Evolutionary conservation across 2,113 vertebrate species (phyloP).

Genomic region (Dicaeum eximium): DNA sequence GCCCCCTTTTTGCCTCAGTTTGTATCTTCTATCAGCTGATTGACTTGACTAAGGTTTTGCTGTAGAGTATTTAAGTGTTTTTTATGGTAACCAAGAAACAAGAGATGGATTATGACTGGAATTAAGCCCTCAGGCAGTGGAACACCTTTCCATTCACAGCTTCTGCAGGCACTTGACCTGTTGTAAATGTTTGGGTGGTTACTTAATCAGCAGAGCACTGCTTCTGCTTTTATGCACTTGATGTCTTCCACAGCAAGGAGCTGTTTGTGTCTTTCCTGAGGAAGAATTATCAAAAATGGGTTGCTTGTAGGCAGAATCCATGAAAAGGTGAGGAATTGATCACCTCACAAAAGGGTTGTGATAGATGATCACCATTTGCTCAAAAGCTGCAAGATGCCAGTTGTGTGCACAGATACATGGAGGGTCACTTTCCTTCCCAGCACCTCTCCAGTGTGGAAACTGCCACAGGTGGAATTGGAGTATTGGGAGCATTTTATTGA

Average conservation of each 20-base stretch:
- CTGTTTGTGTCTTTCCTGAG: not conserved
- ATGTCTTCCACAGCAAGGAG: not conserved
- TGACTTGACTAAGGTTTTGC: not conserved
- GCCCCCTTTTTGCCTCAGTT: not conserved
- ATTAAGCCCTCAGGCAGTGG: not conserved
- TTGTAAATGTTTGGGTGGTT: not conserved
- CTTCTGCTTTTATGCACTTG: not conserved
- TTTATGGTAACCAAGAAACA: not conserved
- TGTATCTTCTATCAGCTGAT: not conserved
- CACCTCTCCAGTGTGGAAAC: not conserved
- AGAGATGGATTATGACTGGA: not conserved
- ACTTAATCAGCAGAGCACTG: not conserved
- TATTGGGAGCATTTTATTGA: not conserved
- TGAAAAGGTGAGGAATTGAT: not conserved
- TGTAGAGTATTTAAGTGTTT: not conserved
- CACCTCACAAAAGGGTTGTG: not conserved
- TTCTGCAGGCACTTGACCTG: conserved; percentile 8
- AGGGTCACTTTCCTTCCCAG: not conserved
- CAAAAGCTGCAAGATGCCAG: not conserved
- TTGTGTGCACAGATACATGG: not conserved
- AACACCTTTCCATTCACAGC: not conserved
- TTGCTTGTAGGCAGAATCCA: not conserved
- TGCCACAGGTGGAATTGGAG: not conserved
- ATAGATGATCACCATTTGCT: not conserved
- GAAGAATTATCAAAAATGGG: not conserved